A percentile compares a stretch with the other conserved stretches of the same genome.
These are phyloP conservation scores for Eurois occulta DNA, from an alignment of 2,888 invertebrate species.

Conservation along the genomic window DNA sequence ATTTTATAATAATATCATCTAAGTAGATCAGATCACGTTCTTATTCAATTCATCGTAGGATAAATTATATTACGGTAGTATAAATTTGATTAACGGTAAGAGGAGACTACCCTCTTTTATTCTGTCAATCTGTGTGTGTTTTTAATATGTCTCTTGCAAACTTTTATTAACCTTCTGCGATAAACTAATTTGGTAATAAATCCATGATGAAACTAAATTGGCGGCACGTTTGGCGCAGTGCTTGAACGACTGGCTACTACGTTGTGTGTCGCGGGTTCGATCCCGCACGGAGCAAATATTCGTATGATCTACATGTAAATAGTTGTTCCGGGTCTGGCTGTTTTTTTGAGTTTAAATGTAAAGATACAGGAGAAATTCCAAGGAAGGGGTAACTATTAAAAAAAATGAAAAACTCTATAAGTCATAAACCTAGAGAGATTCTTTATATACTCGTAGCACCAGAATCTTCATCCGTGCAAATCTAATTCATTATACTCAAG, in stretches of 20 bases:
- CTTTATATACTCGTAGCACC: neutral
- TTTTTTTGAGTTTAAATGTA: neutral
- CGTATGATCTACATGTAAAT: neutral
- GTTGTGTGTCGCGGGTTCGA: neutral
- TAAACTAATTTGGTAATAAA: neutral
- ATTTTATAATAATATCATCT: constrained; percentile 50
- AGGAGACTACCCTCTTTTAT: neutral
- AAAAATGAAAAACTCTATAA: neutral
- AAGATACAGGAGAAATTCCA: neutral
- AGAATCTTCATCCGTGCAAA: constrained; percentile 6
- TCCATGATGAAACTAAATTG: neutral
- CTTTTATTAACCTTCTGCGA: neutral
- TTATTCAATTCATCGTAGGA: constrained; percentile 39
- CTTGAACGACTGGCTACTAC: neutral
- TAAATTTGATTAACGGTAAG: constrained; percentile 18
- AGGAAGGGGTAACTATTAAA: neutral
- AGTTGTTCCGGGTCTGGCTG: neutral
- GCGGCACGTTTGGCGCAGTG: neutral
- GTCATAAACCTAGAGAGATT: neutral
- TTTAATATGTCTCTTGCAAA: neutral
- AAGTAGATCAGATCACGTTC: constrained; percentile 52
- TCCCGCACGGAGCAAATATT: neutral
- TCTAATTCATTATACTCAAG: constrained; percentile 45
- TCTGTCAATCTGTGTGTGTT: neutral
- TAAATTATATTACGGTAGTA: constrained; percentile 32